These are phyloP conservation scores for Apocheima hispidaria DNA, from an alignment of 2,888 invertebrate genomes.

Conservation along the genomic window DNA sequence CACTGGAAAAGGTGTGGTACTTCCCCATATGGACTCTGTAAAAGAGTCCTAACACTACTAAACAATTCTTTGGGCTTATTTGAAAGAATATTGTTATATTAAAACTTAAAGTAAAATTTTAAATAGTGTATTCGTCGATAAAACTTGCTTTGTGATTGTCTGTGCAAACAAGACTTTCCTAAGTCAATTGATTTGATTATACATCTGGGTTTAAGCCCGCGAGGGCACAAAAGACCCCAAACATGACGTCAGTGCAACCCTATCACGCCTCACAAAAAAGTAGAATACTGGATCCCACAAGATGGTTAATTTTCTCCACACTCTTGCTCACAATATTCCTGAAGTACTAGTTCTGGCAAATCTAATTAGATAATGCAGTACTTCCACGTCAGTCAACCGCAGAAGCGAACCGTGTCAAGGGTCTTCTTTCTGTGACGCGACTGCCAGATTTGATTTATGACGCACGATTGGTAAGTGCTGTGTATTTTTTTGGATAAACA, in stretches of 20 bases:
- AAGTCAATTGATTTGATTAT: too few species aligned
- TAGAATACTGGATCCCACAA: neutral
- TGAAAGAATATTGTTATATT: too few species aligned
- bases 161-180: too few species aligned
- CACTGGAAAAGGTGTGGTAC: too few species aligned
- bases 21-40: too few species aligned
- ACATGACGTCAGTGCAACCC: neutral
- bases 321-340: neutral
- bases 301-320: neutral
- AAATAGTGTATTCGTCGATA: too few species aligned
- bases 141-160: too few species aligned
- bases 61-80: too few species aligned
- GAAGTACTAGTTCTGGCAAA: neutral
- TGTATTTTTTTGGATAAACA: conserved; percentile 1
- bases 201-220: too few species aligned
- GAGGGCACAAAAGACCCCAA: too few species aligned
- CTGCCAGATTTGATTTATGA: conserved; percentile 34
- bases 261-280: neutral
- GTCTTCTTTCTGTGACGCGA: conserved; percentile 30
- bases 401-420: conserved; percentile 38
- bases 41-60: too few species aligned
- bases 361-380: conserved; percentile 24
- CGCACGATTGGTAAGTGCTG: conserved; percentile 2
- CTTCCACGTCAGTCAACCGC: conserved; percentile 14
- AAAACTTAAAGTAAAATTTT: too few species aligned